Conservation (phyloP, 2,113 vertebrate species). For the Tetrao urogallus region DNA sequence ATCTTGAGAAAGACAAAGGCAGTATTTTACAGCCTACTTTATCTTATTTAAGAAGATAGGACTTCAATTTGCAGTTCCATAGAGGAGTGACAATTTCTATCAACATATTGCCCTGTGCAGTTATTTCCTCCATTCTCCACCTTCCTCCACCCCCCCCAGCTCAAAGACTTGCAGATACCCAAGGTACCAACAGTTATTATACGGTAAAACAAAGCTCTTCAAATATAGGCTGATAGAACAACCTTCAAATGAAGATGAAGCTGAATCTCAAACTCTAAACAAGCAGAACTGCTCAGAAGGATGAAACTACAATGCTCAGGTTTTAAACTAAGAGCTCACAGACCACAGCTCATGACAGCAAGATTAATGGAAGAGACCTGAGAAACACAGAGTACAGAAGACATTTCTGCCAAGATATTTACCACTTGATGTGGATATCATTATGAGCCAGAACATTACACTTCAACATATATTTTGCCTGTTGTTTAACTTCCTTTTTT, state of each 20-base stretch:
- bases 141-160: rapidly evolving
- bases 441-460: not conserved
- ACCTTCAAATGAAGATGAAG: not conserved
- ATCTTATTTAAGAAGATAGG: not conserved
- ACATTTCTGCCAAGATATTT: not conserved
- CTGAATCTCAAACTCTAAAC: not conserved
- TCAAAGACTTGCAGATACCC: not conserved
- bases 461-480: not conserved
- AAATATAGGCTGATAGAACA: not conserved
- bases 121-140: not conserved
- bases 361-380: not conserved
- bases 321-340: not conserved
- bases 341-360: not conserved
- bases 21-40: not conserved
- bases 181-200: not conserved
- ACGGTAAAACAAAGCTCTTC: not conserved
- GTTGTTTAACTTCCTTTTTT: not conserved
- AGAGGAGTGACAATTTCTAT: not conserved
- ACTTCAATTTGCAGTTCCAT: not conserved
- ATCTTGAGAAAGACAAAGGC: not conserved
- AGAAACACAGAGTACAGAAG: not conserved
- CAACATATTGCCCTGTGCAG: not conserved
- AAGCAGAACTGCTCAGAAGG: not conserved
- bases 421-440: not conserved
- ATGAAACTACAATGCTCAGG: not conserved